phyloP scores from a whole-genome alignment of 2,113 vertebrate genomes.

The Mustela lutreola region DNA sequence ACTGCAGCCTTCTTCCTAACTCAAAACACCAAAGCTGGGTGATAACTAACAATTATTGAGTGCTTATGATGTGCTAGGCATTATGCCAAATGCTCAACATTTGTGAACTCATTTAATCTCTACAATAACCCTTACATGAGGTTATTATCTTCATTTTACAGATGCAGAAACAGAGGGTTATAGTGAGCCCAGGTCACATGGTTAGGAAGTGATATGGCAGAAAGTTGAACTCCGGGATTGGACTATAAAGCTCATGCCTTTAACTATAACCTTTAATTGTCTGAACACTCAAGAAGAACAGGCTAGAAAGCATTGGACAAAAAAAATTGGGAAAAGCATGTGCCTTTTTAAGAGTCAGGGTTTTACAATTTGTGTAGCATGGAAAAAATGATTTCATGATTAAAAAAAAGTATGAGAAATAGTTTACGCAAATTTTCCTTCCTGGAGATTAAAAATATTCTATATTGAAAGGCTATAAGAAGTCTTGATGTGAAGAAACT shows the following conservation, averaged over 20 bases:
- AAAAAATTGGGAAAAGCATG: not conserved
- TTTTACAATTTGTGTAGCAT: not conserved
- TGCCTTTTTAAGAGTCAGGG: constrained; percentile 16
- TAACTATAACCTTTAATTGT: not conserved
- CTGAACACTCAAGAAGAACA: not conserved
- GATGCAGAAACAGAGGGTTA: constrained; percentile 18
- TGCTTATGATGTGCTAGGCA: constrained; percentile 34
- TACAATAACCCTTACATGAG: constrained; percentile 5
- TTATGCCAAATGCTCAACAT: constrained; percentile 26
- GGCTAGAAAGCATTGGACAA: not conserved
- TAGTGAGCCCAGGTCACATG: not conserved
- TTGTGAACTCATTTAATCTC: constrained; percentile 54
- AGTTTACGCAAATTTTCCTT: constrained; percentile 2
- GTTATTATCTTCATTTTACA: constrained; percentile 49
- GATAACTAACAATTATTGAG: constrained; percentile 75
- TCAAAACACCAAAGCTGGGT: constrained; percentile 53
- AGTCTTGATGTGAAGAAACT: not conserved
- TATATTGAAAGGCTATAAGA: not conserved
- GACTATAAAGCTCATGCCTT: not conserved
- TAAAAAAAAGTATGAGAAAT: not conserved
- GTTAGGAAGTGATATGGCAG: not conserved
- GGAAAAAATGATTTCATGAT: not conserved
- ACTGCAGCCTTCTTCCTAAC: constrained; percentile 57
- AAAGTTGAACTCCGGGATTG: not conserved
- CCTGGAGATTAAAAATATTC: constrained; percentile 16